These are phyloP conservation scores for Ia io DNA, from an alignment of 2,113 vertebrate genomes.

Conservation along the genomic window DNA sequence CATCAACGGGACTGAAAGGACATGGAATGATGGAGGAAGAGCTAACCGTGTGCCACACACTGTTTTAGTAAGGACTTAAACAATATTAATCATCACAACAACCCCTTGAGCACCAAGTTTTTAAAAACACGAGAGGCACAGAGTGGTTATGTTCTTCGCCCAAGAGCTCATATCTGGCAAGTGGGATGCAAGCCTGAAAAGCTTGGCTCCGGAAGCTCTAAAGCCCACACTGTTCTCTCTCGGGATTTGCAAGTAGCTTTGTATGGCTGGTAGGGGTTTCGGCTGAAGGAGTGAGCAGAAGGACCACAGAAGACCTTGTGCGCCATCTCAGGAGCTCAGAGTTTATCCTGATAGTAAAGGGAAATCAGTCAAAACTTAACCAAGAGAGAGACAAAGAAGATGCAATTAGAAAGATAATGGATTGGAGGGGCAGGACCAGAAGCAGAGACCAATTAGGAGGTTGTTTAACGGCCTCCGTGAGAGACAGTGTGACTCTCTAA, in stretches of 20 bases:
- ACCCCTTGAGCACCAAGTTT: background rate
- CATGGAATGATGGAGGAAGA: background rate
- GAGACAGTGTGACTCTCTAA: background rate
- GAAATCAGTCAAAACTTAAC: background rate
- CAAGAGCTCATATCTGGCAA: background rate
- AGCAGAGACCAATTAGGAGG: background rate
- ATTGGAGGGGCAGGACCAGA: background rate
- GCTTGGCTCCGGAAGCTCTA: background rate
- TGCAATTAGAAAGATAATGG: background rate
- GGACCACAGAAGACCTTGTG: background rate
- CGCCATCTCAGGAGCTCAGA: background rate
- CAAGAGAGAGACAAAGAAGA: background rate
- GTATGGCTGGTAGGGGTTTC: background rate
- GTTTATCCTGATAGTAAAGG: background rate
- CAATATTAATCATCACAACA: background rate
- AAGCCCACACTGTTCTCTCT: background rate
- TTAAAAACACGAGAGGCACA: background rate
- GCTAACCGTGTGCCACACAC: background rate
- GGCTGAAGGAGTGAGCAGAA: background rate
- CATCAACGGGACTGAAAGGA: background rate
- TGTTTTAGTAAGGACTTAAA: background rate
- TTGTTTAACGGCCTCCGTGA: background rate
- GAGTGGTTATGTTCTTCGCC: background rate
- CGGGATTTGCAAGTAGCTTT: background rate
- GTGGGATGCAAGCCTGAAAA: background rate